Evolutionary conservation across 2,113 vertebrate genomes (phyloP), one percentile per base, ranked within the genome.

Genomic region (Cairina moschata): DNA sequence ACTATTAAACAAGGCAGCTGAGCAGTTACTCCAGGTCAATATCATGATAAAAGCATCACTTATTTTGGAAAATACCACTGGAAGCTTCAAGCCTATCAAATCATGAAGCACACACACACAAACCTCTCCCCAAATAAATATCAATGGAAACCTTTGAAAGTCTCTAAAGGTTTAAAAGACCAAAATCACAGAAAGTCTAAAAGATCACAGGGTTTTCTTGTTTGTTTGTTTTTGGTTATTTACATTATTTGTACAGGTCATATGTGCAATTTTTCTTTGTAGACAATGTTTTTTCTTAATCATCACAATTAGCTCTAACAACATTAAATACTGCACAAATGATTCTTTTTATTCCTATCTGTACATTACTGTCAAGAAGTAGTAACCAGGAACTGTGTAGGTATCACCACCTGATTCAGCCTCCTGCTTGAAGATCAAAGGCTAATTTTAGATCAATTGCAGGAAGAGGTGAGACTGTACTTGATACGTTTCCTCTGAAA

Each of bases 1-100:
- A 54, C 32, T n/a, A 59, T 58, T 92, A 90, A 83, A 93, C 55
- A 93, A 86, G 89, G 76, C 67, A 92, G 89, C 38, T 92, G 83
- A 77, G 81, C 81, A 56, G 71, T 84, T 81, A 76, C 79, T 78
- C 52, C n/a, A 7, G 83, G 65, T 82, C 74, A 91, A 73, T 63
- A 86, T 11, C 40, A 74, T 8, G 1, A 79, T 9, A 76, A 85
- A 87, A 18, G 83, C 34, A 60, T 56, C 69, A 81, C 38, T 68
- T 56, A 34, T 29, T 71, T 73, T 82, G 85, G 25, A 83, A 60
- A 21, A 59, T 25, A 22, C 38, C 72, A 32, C 67, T 68, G 50
- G 32, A 71, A 74, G 74, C 11, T 34, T 50, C 23, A 55, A 76
- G 46, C 21, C 31, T 31, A 62, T 21, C 8, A 60, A 58, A 36